Base-by-base conservation (phyloP, 2,888 invertebrate species). In the Agrochola litura region DNA sequence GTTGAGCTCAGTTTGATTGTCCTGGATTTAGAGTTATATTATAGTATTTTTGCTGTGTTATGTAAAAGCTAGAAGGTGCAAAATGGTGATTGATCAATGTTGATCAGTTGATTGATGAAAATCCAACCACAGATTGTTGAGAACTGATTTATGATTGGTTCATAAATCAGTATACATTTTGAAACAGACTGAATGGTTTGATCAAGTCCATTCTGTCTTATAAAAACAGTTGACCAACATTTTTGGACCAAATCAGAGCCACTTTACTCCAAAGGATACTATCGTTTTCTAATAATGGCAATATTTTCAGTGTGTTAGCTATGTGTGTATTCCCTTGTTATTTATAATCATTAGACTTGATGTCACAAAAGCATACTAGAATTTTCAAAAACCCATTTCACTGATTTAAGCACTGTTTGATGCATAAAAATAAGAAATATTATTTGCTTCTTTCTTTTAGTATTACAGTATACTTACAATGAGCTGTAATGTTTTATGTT, bases 11-110 rank as follows among this genome's bases (percentile, higher is more conserved):
- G 86, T 88, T 79, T 91, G 88, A 71, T 86, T 91, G 64, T 95
- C 94, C 93, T 95, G 90, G 64, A 88, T 84, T 87, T 83, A 87
- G 71, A 86, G 65, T 68, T 14, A 64, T 83, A 82, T 82, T 82
- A 82, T 84, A 88, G 78, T 79, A 85, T 85, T 85, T 30, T 81
- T 56, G 30, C 9, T 37, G 30, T 61, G 9, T 5, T 61, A 60
- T 19, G 30, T 60, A 19, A 37, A 19, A 60, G 30, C 9, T 30
- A 19, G 30, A 60, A 60, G 30, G 30, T 60, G 60, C 60, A 60
- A 37, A 19, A 60, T 9, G 58, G 58, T 60, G 30, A 19, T 9
- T 30, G 19, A 9, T 30, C 3, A 3, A 30, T 60, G 30, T 19
- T 37, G 30, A 61, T 61, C 60, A 60, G 60, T 37, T 37, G 19